Evolutionary conservation across 1,140 invertebrate genomes (phyloP).

Genomic region (Drosophila yakuba): DNA sequence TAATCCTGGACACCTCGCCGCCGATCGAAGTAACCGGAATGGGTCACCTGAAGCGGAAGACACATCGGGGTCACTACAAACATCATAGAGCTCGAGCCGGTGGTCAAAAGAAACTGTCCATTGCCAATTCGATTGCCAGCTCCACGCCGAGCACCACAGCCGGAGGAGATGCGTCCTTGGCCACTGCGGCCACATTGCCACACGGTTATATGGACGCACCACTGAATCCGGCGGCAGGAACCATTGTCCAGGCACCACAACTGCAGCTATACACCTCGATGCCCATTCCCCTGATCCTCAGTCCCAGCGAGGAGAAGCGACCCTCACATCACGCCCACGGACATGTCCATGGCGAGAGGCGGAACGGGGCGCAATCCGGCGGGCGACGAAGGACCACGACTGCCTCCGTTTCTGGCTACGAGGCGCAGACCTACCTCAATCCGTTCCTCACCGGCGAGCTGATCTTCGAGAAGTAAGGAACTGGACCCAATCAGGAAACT

Average conservation of each 20-base stretch:
- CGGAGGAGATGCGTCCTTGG: slow-evolving; percentile 17
- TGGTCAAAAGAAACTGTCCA: slow-evolving; percentile 39
- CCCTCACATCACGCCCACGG: slow-evolving; percentile 61
- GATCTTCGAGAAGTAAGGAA: slow-evolving; percentile 80
- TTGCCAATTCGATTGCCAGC: slow-evolving; percentile 9
- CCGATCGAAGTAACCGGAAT: slow-evolving; percentile 44
- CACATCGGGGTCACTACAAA: slow-evolving; percentile 76
- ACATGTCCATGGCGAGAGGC: slow-evolving; percentile 65
- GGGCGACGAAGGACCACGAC: slow-evolving; percentile 67
- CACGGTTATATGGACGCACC: slow-evolving; percentile 74
- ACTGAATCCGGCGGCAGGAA: slow-evolving; percentile 67
- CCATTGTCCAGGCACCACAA: slow-evolving; percentile 69
- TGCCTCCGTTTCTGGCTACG: slow-evolving; percentile 72
- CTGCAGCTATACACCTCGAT: slow-evolving; percentile 76
- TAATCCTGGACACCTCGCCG: slow-evolving; percentile 64
- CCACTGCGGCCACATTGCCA: slow-evolving; percentile 38
- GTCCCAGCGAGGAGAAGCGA: slow-evolving; percentile 78
- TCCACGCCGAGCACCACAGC: slow-evolving; percentile 34
- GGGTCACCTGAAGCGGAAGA: slow-evolving; percentile 64
- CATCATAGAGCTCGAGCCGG: slow-evolving; percentile 60
- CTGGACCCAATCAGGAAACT: not conserved
- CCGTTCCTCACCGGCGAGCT: slow-evolving; percentile 80
- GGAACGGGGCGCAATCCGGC: slow-evolving; percentile 40
- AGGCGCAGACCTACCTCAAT: slow-evolving; percentile 80
- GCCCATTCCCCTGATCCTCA: slow-evolving; percentile 79